phyloP scores from a whole-genome alignment of 2,113 vertebrate genomes.

The Tupaia tana region DNA sequence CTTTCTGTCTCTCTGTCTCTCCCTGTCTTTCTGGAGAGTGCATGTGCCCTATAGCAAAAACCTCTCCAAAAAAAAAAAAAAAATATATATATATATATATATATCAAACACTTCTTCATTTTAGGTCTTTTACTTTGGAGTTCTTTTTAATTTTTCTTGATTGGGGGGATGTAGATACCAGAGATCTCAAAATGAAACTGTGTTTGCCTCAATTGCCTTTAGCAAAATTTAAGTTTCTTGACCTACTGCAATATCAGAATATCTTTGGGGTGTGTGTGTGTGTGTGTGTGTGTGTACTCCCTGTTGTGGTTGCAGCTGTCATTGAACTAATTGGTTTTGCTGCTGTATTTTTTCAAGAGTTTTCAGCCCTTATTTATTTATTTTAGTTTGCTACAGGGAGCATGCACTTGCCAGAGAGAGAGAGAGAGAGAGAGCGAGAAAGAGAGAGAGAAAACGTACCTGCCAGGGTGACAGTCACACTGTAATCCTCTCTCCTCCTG shows the following conservation, averaged over 20 bases:
- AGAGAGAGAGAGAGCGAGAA: too few species aligned
- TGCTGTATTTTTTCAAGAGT: not conserved
- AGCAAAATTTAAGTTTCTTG: not conserved
- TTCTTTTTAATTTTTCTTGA: conserved; percentile 6
- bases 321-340: not conserved
- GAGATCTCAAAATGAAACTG: not conserved
- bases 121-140: not conserved
- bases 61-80: too few species aligned
- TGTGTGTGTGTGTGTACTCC: not conserved
- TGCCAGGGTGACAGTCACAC: too few species aligned
- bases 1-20: too few species aligned
- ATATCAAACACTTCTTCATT: not conserved
- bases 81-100: not conserved
- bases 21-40: too few species aligned
- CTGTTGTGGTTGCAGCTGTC: not conserved
- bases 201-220: conserved; percentile 9
- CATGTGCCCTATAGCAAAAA: too few species aligned
- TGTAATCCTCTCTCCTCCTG: too few species aligned
- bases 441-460: too few species aligned
- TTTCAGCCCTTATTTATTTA: too few species aligned
- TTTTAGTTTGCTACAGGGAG: too few species aligned
- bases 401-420: too few species aligned
- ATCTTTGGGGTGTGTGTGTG: not conserved
- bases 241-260: not conserved
- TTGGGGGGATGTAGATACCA: not conserved